Evolutionary conservation across 2,888 invertebrate genomes (phyloP).

Genomic region (Xanthostigma xanthostigma): DNA sequence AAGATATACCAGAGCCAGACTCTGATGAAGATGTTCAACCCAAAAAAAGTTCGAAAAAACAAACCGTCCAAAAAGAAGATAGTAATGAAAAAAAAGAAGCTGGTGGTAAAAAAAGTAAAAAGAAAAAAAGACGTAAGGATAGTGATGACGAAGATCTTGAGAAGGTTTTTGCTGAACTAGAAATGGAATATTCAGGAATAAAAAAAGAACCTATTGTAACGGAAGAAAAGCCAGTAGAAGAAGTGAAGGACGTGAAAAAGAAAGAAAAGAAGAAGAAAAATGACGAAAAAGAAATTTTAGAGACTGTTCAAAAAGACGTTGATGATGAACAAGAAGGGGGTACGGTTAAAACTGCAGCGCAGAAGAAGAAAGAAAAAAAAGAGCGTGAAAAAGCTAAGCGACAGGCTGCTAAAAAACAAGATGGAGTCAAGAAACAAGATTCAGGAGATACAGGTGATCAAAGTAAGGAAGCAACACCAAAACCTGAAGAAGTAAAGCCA

Average conservation of each 20-base stretch:
- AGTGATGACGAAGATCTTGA: slow-evolving; percentile 70
- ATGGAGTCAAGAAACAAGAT: slow-evolving; percentile 16
- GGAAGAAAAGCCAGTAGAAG: slow-evolving; percentile 19
- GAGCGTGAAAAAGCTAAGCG: slow-evolving; percentile 67
- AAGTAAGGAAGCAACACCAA: slow-evolving; percentile 14
- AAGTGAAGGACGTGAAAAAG: slow-evolving; percentile 24
- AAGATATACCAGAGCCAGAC: slow-evolving; percentile 19
- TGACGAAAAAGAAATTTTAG: slow-evolving; percentile 14
- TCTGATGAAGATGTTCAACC: slow-evolving; percentile 13
- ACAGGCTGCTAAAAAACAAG: slow-evolving; percentile 47
- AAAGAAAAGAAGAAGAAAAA: slow-evolving; percentile 14
- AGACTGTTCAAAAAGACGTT: slow-evolving; percentile 28
- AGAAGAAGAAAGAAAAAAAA: slow-evolving; percentile 82
- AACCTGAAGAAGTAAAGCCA: slow-evolving; percentile 17
- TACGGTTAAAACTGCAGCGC: slow-evolving; percentile 66
- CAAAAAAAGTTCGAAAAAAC: slow-evolving; percentile 3
- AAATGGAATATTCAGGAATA: slow-evolving; percentile 61
- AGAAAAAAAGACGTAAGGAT: slow-evolving; percentile 56
- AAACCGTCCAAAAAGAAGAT: slow-evolving; percentile 17
- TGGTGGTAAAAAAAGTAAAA: slow-evolving; percentile 51
- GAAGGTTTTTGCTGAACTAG: slow-evolving; percentile 67
- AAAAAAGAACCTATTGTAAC: slow-evolving; percentile 31
- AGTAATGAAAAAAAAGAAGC: slow-evolving; percentile 28
- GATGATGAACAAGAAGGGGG: slow-evolving; percentile 39
- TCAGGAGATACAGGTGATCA: slow-evolving; percentile 10